A percentile compares a stretch with the other conserved stretches of the same genome.
phyloP scores from a whole-genome alignment of 1,140 invertebrate species.

The Globodera ellingtonae region DNA sequence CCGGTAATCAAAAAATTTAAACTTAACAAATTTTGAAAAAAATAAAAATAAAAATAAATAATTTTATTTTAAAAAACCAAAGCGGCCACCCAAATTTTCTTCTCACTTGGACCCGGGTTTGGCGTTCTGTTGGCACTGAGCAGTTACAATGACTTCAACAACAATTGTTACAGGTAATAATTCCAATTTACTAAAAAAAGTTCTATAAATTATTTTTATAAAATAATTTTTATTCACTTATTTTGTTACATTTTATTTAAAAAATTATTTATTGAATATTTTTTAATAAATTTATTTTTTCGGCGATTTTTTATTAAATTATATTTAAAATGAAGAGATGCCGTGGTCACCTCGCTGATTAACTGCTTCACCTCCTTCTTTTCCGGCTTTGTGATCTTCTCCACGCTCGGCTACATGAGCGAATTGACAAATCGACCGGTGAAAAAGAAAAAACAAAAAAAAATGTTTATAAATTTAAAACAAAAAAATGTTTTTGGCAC shows the following conservation, averaged over 20 bases:
- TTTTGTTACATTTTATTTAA: too few species aligned
- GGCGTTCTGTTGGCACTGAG: slow-evolving; percentile 70
- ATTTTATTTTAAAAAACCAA: neutral
- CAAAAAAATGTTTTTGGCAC: neutral
- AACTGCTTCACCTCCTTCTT: slow-evolving; percentile 95
- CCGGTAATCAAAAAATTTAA: slow-evolving; percentile 53
- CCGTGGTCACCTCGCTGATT: slow-evolving; percentile 86
- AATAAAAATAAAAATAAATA: neutral
- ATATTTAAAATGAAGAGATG: slow-evolving; percentile 74
- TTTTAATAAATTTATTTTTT: too few species aligned
- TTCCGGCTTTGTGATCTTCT: slow-evolving; percentile 96
- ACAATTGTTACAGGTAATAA: slow-evolving; percentile 71
- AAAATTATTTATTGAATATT: too few species aligned
- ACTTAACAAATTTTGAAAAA: too few species aligned
- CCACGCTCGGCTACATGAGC: slow-evolving; percentile 87
- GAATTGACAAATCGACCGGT: slow-evolving; percentile 75
- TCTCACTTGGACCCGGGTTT: slow-evolving; percentile 72
- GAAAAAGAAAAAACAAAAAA: neutral
- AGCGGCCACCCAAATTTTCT: slow-evolving; percentile 72
- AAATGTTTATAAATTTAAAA: neutral
- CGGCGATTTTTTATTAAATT: too few species aligned
- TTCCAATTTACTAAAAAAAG: too few species aligned
- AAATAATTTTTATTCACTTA: too few species aligned
- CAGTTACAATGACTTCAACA: slow-evolving; percentile 72
- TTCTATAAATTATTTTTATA: too few species aligned